Percentiles rank a stretch among this genome's conserved stretches.
phyloP scores from a whole-genome alignment of 1,140 invertebrate species.

The Triops longicaudatus region DNA sequence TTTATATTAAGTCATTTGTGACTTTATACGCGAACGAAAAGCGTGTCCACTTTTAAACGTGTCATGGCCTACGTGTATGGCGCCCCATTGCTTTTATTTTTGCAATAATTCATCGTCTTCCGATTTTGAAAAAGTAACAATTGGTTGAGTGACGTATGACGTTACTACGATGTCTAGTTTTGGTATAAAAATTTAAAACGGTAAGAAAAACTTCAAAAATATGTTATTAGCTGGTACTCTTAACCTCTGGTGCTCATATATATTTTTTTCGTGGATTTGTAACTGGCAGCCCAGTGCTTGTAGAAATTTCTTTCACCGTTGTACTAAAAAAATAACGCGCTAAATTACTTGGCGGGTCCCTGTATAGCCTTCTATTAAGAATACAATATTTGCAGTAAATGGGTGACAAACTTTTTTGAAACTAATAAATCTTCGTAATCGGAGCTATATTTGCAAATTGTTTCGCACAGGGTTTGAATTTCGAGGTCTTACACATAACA shows the following conservation, averaged over 20 bases:
- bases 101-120: neutral
- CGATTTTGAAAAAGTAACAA: neutral
- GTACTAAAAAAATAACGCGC: conserved; percentile 2
- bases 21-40: neutral
- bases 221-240: neutral
- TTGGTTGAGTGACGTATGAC: neutral
- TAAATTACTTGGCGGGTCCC: neutral
- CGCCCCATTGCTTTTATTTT: neutral
- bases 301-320: neutral
- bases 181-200: neutral
- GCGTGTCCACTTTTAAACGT: neutral
- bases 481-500: no score
- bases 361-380: conserved; percentile 9
- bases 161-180: neutral
- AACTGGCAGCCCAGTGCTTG: conserved; percentile 8
- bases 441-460: no score
- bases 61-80: neutral
- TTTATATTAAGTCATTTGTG: neutral
- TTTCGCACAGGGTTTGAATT: no score
- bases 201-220: neutral
- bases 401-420: no score
- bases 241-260: neutral
- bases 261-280: neutral
- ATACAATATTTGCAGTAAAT: conserved; percentile 2
- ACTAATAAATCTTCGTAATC: no score